A percentile compares a stretch with the other conserved stretches of the same genome.
phyloP scores from a whole-genome alignment of 2,888 invertebrate genomes.

The Caradrina clavipalpis region DNA sequence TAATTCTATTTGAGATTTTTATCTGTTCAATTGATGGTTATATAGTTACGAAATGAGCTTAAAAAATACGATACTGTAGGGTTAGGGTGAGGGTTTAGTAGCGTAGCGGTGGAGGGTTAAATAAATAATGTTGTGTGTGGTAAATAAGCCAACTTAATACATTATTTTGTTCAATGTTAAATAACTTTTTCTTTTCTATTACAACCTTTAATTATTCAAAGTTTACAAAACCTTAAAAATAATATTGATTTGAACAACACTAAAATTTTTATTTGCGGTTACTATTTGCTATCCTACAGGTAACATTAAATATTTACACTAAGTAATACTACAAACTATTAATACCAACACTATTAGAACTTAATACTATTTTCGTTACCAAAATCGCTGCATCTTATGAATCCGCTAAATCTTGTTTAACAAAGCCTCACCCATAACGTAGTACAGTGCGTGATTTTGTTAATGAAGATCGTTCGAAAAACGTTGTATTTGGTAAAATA shows the following conservation, averaged over 20 bases:
- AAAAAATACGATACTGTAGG: constrained; percentile 78
- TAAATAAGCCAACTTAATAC: background rate
- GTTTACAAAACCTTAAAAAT: background rate
- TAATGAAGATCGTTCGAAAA: constrained; percentile 81
- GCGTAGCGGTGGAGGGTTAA: constrained; percentile 37
- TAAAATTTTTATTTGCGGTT: background rate
- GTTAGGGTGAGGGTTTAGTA: constrained; percentile 62
- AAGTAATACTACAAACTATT: background rate
- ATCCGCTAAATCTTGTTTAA: constrained; percentile 33
- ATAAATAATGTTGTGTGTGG: constrained; percentile 12
- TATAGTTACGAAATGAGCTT: constrained; percentile 83
- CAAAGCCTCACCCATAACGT: constrained; percentile 20
- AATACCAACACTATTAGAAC: background rate
- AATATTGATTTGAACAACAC: background rate
- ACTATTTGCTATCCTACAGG: background rate
- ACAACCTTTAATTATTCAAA: background rate
- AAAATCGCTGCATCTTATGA: constrained; percentile 38
- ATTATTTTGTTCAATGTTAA: background rate
- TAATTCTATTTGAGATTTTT: constrained; percentile 83
- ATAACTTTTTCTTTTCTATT: background rate
- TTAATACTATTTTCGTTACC: no score
- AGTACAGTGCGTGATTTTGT: constrained; percentile 75
- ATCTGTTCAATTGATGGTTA: constrained; percentile 89
- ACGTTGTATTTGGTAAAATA: constrained; percentile 78
- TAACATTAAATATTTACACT: background rate